phyloP scores from a whole-genome alignment of 1,140 invertebrate genomes.

The Brachionus rubens region DNA sequence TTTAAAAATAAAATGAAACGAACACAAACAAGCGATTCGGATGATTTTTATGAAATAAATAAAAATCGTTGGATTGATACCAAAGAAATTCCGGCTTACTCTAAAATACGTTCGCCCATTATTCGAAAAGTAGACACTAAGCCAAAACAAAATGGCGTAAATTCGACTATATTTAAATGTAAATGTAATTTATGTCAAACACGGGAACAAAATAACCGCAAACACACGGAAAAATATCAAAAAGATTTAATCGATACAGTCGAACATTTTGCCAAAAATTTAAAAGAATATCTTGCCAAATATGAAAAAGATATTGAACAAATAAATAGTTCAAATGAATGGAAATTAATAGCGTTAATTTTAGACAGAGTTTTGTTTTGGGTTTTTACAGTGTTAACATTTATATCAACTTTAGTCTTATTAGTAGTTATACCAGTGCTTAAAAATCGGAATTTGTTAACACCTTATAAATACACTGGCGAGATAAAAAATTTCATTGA shows the following conservation, averaged over 20 bases:
- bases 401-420: constrained; percentile 45
- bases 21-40: neutral
- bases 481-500: neutral
- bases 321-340: constrained; percentile 51
- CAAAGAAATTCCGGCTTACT: neutral
- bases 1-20: neutral
- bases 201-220: neutral
- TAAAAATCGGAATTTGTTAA: constrained; percentile 40
- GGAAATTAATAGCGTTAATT: constrained; percentile 54
- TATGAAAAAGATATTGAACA: constrained; percentile 47
- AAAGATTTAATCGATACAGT: neutral
- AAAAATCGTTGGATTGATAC: neutral
- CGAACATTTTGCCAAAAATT: constrained; percentile 11
- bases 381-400: constrained; percentile 47
- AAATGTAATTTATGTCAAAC: constrained; percentile 20
- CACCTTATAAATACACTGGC: neutral
- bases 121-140: neutral
- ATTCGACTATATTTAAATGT: neutral
- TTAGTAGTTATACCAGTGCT: constrained; percentile 47
- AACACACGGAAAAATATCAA: constrained; percentile 7
- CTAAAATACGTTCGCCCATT: neutral
- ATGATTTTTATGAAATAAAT: neutral
- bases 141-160: neutral
- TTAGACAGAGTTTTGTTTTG: constrained; percentile 48
- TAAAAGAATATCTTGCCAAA: constrained; percentile 28